phyloP scores from a whole-genome alignment of 2,888 invertebrate species.

The Sinodicranocentrus sp. region DNA sequence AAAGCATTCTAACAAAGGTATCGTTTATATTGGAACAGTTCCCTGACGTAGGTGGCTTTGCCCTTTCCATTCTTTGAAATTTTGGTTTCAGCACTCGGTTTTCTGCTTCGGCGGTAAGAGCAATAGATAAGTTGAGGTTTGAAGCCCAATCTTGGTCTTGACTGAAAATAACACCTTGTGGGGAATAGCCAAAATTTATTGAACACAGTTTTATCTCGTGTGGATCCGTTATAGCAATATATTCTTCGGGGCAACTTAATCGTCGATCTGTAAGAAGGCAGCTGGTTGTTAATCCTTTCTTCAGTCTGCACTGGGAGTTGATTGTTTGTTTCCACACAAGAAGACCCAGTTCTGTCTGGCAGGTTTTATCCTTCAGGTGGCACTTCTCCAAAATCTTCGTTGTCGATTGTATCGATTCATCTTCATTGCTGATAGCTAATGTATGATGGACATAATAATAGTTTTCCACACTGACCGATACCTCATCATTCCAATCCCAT shows the following conservation, averaged over 20 bases:
- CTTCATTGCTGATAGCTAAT: constrained; percentile 13
- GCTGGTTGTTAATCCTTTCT: constrained; percentile 1
- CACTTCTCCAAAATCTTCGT: constrained; percentile 14
- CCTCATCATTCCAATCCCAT: neutral
- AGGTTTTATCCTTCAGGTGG: neutral
- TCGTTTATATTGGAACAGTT: neutral
- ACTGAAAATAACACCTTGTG: constrained; percentile 30
- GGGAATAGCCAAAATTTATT: neutral
- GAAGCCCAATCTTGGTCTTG: neutral
- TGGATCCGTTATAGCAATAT: neutral
- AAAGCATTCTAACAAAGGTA: neutral
- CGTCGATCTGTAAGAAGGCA: constrained; percentile 23
- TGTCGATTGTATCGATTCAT: constrained; percentile 27
- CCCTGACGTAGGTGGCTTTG: too few relatives aligned
- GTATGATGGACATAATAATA: constrained; percentile 23
- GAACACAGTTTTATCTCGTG: neutral
- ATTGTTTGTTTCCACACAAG: constrained; percentile 6
- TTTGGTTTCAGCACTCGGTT: neutral
- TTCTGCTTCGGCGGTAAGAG: neutral
- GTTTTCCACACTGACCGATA: neutral
- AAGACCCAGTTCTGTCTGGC: constrained; percentile 33
- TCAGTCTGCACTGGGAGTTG: constrained; percentile 11
- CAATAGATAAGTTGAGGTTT: neutral
- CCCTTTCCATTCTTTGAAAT: too few relatives aligned
- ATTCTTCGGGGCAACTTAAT: constrained; percentile 35